Percentiles rank a stretch among this genome's conserved stretches.
Evolutionary conservation across 2,113 vertebrate genomes (phyloP).

Genomic region (Neodontobutis hainanensis): DNA sequence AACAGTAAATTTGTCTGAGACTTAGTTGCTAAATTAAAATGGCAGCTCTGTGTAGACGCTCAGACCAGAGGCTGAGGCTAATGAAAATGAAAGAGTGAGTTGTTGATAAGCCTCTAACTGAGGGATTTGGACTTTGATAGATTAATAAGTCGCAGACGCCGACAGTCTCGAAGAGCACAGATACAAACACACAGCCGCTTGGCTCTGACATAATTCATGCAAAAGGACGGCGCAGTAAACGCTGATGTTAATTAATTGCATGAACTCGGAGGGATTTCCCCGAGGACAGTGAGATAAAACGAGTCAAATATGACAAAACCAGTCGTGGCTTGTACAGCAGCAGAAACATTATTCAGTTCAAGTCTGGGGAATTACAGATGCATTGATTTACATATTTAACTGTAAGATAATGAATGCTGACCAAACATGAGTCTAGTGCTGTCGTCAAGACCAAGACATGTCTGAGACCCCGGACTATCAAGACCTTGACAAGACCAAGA

Average conservation of each 20-base stretch:
- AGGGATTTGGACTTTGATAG: slow-evolving; percentile 35
- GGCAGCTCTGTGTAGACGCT: slow-evolving; percentile 9
- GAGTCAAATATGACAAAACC: slow-evolving; percentile 19
- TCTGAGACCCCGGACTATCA: too few relatives aligned
- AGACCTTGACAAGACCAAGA: too few relatives aligned
- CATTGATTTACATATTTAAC: slow-evolving; percentile 10
- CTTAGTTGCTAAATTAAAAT: background rate
- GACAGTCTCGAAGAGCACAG: background rate
- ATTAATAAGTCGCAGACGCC: slow-evolving; percentile 17
- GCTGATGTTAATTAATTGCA: slow-evolving; percentile 49
- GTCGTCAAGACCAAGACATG: background rate
- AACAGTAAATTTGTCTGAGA: too few relatives aligned
- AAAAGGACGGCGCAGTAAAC: slow-evolving; percentile 36
- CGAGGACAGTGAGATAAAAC: slow-evolving; percentile 23
- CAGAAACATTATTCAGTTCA: background rate
- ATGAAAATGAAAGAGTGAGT: slow-evolving; percentile 27
- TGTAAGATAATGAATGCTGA: background rate
- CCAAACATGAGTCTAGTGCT: background rate
- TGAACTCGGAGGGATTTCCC: slow-evolving; percentile 30
- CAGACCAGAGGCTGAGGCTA: slow-evolving; percentile 36
- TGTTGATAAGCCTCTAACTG: slow-evolving; percentile 43
- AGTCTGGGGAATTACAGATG: background rate
- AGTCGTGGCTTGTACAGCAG: background rate
- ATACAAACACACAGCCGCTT: background rate
- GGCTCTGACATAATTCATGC: slow-evolving; percentile 31